Base-by-base conservation (phyloP, 2,113 vertebrate genomes). In the Datnioides undecimradiatus region DNA sequence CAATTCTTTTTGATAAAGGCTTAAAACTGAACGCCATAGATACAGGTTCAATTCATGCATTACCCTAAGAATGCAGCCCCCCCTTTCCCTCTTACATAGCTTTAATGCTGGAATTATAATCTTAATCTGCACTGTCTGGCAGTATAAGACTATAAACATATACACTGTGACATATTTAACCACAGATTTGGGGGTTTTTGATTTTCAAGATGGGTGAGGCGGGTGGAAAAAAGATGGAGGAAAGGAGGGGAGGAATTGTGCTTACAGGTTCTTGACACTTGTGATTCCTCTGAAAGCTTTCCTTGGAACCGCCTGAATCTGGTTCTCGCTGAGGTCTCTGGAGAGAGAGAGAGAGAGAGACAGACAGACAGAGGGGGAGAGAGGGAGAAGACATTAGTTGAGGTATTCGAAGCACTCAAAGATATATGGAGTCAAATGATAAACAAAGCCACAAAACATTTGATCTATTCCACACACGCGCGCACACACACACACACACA, bases 271-370 rank as follows among this genome's bases (percentile, higher is more conserved):
- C 93, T 99, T 99, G 88, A 99, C 96, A 23, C 93, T 95, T 54
- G 97, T 94, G 93, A 98, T 97, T 93, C 98, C 98, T 45, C 98
- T 96, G 94, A 99, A 99, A 54, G 98, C 97, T 91, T 99, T 99
- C 87, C 98, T 96, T 6, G 98, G 97, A 89, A 99, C 94, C n/a
- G 97, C 96, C 95, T 98, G 97, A 69, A 99, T 98, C 95, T 97
- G 97, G 93, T 99, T 99, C 92, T 99, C 98, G 11, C 98, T 99
- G 81, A 99, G 95, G 92, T 99, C 98, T 90, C 98, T 99, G 93
- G 52, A 82, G 88, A 85, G 33, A 90, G 46, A 91, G 29, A 90
- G 21, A 94, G 70, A 90, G 46, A 78, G 63, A 86, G 34, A 59
- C 14, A 84, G 55, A 54, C 54, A 83, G 33, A 86, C 67, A 91